A percentile compares a stretch with the other conserved stretches of the same genome.
Conservation (phyloP, 2,797 vertebrate species). For the Pipistrellus nathusii region DNA sequence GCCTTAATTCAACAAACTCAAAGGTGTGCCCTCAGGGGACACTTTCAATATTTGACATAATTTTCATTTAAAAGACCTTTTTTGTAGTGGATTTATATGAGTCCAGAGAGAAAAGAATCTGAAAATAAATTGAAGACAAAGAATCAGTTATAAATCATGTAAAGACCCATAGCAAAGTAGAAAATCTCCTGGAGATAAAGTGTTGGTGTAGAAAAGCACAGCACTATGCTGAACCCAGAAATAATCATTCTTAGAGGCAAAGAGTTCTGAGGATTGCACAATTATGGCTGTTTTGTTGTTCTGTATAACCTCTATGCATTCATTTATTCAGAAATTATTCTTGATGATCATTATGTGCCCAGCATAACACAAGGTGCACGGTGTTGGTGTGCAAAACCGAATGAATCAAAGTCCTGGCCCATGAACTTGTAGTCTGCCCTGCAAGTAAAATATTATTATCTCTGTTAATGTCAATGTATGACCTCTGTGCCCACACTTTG, state of each 20-base stretch:
- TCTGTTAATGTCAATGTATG: conserved; percentile 22
- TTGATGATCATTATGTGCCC: not conserved
- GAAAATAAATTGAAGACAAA: conserved; percentile 54
- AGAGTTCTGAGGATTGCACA: conserved; percentile 40
- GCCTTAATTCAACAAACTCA: conserved; percentile 38
- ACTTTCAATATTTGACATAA: conserved; percentile 26
- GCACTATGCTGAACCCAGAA: not conserved
- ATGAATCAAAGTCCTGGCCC: not conserved
- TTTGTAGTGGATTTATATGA: conserved; percentile 30
- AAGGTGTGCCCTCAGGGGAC: not conserved
- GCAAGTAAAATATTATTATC: conserved; percentile 26
- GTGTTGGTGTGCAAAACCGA: not conserved
- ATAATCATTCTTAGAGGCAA: not conserved
- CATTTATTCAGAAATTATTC: conserved; percentile 33
- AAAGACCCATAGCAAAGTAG: conserved; percentile 44
- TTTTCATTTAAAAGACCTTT: conserved; percentile 59
- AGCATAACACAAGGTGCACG: not conserved
- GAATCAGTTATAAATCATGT: conserved; percentile 48
- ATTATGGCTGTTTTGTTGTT: not conserved
- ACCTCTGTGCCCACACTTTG: not conserved
- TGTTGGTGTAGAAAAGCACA: not conserved
- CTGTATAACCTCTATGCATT: not conserved
- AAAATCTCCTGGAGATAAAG: conserved; percentile 48
- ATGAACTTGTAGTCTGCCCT: not conserved
- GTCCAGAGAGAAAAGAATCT: conserved; percentile 31